Evolutionary conservation across 2,797 vertebrate species (phyloP), one percentile per base, ranked within the genome.

Genomic region (Thalassophryne amazonica): DNA sequence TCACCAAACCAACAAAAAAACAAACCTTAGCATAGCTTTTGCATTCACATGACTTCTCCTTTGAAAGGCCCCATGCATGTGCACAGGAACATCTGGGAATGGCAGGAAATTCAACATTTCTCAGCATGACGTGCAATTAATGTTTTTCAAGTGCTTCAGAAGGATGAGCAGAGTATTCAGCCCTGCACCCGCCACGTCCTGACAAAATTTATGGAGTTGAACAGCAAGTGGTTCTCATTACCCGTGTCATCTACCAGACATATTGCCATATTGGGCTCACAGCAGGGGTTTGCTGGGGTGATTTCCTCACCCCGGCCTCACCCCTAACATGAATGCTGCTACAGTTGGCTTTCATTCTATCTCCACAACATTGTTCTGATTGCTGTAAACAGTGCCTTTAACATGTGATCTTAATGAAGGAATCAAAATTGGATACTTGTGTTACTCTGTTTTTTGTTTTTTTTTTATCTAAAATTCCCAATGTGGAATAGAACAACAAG

Each of bases 211-310:
- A 83, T 83, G 54, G 76, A 92, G 90, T 92, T 84, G 72, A 80
- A 81, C 75, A 80, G 83, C 92, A 92, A 94, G 89, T 93, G 94
- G 90, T 95, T 95, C 88, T 91, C 86, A 92, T 96, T 95, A 93
- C 85, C 87, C 85, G 86, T 92, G 92, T 94, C 91, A 91, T 93
- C 89, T 90, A 90, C 78, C 76, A 89, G 91, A 94, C 91, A 93
- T 93, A 95, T 93, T 86, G 87, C 85, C 82, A 83, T 53, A 71
- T 79, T 90, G 56, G 83, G 78, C 86, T 81, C 84, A 71, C 89
- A 93, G 93, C 91, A 93, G 92, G 86, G 83, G 36, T 76, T n/a
- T n/a, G 39, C 49, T 55, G 54, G 47, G 30, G 32, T 41, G 50
- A 38, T 65, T 45, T 60, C 27, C n/a, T n/a, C n/a, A n/a, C n/a